Conservation (phyloP, 1,140 invertebrate species). For the Panulirus ornatus region DNA sequence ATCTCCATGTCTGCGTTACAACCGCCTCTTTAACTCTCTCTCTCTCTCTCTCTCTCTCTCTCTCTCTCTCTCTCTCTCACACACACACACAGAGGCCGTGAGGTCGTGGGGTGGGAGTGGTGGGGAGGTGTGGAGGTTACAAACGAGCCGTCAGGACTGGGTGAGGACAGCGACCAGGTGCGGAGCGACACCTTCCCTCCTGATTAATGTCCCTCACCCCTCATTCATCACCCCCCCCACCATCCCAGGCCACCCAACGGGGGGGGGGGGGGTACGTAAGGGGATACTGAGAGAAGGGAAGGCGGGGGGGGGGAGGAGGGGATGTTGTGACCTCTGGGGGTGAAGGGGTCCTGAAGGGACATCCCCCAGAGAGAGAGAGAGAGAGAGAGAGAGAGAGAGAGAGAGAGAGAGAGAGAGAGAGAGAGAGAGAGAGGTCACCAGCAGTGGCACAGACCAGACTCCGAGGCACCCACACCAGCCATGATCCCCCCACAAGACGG, state of each 20-base stretch:
- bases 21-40: too few species aligned
- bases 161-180: not conserved
- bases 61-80: too few species aligned
- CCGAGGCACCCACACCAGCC: not conserved
- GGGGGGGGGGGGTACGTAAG: not conserved
- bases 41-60: too few species aligned
- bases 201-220: slow-evolving; percentile 23
- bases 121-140: too few species aligned
- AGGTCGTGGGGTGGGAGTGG: not conserved
- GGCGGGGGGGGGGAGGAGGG: too few species aligned
- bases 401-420: not conserved
- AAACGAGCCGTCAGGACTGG: not conserved
- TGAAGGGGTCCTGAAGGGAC: not conserved
- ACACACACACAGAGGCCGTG: too few species aligned
- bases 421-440: not conserved
- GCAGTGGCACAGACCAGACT: not conserved
- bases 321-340: too few species aligned
- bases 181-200: not conserved
- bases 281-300: too few species aligned
- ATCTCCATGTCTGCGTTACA: too few species aligned
- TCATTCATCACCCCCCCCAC: slow-evolving; percentile 3
- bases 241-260: not conserved
- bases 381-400: not conserved
- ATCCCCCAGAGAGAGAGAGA: not conserved
- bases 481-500: not conserved